Percentiles rank a stretch among this genome's conserved stretches.
Conservation (phyloP, 2,888 invertebrate genomes). For the Lepidonotus clava region DNA sequence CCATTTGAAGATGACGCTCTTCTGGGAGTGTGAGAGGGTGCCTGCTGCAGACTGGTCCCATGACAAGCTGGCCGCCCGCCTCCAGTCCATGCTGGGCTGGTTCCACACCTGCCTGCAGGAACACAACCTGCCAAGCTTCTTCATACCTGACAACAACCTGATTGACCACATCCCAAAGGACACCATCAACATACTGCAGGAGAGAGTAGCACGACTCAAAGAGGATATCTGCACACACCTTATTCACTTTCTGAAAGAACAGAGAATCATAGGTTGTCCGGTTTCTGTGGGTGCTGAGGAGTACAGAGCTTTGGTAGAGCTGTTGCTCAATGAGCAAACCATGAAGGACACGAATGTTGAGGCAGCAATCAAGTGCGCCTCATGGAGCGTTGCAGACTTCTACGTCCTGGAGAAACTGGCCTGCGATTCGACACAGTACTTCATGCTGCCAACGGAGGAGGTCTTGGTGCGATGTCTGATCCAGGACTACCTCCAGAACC, state of each 20-base stretch:
- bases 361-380: too few species aligned
- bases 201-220: background rate
- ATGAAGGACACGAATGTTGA: too few species aligned
- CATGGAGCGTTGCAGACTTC: too few species aligned
- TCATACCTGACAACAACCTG: slow-evolving; percentile 37
- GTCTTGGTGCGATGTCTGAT: too few species aligned
- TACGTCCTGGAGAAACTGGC: too few species aligned
- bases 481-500: too few species aligned
- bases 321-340: too few species aligned
- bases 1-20: background rate
- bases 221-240: background rate
- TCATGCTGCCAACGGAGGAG: too few species aligned
- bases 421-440: too few species aligned
- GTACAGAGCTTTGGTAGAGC: background rate
- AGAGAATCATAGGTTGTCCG: background rate
- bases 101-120: background rate
- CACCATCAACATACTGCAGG: background rate
- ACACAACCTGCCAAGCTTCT: slow-evolving; percentile 14
- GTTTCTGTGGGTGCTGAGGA: background rate
- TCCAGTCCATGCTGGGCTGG: background rate
- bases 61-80: background rate
- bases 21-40: slow-evolving; percentile 10
- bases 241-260: background rate
- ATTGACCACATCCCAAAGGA: background rate
- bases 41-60: background rate